Evolutionary conservation across 2,113 vertebrate genomes (phyloP).

Genomic region (Ondatra zibethicus): DNA sequence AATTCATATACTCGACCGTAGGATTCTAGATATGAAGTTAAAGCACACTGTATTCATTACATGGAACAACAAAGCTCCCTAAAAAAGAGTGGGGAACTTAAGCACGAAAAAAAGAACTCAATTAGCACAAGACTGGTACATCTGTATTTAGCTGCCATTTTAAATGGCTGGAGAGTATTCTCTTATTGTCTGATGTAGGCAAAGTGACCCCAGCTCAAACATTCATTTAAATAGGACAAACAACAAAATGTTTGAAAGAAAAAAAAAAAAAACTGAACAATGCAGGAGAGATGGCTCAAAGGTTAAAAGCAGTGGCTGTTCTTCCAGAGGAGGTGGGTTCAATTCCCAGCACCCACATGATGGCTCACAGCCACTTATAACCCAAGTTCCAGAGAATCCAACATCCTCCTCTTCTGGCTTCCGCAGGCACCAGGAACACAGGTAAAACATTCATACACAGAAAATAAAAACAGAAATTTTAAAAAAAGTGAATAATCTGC

Average conservation of each 20-base stretch:
- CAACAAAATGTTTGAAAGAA: background rate
- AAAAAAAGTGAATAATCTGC: background rate
- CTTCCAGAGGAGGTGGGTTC: background rate
- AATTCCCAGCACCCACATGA: too few species aligned
- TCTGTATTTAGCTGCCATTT: background rate
- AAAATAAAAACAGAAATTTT: background rate
- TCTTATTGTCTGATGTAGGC: background rate
- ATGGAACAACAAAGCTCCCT: background rate
- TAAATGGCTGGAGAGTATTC: background rate
- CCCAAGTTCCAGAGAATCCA: background rate
- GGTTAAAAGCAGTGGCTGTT: background rate
- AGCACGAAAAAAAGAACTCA: background rate
- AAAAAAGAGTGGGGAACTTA: background rate
- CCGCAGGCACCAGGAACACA: background rate
- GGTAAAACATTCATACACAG: background rate
- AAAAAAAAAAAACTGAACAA: background rate
- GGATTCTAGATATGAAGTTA: conserved; percentile 89
- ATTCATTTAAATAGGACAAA: conserved; percentile 7
- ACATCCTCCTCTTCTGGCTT: background rate
- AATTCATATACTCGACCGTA: conserved; percentile 85
- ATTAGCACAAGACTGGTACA: background rate
- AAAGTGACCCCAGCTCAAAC: background rate
- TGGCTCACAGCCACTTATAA: background rate
- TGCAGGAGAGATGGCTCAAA: background rate
- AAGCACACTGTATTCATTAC: conserved; percentile 39